A percentile compares a stretch with the other conserved stretches of the same genome.
These are phyloP conservation scores for Cheirogaleus medius DNA, from an alignment of 2,113 vertebrate genomes.

Conservation along the genomic window DNA sequence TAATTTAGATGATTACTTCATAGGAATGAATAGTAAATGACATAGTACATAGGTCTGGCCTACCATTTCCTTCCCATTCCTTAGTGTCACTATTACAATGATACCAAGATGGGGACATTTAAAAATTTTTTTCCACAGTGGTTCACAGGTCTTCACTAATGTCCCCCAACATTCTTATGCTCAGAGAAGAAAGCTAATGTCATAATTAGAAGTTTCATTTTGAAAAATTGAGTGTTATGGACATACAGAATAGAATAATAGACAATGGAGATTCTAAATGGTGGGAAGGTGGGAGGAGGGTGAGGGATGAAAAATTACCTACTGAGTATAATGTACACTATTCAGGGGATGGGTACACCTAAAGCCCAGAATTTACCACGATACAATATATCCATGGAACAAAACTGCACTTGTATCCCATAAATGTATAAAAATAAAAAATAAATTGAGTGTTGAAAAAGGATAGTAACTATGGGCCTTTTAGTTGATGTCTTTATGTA, in stretches of 20 bases:
- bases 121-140: not conserved
- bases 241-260: no score
- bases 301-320: no score
- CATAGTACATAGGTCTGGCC: conserved; percentile 58
- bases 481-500: not conserved
- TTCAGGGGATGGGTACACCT: no score
- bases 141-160: not conserved
- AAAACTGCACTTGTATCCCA: no score
- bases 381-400: no score
- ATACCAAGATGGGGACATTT: not conserved
- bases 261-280: no score
- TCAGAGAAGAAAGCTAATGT: not conserved
- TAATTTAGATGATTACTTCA: conserved; percentile 80
- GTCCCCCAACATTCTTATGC: not conserved
- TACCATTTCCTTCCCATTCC: not conserved
- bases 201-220: not conserved
- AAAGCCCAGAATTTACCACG: no score
- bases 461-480: not conserved
- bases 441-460: not conserved
- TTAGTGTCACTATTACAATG: not conserved
- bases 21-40: conserved; percentile 71
- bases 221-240: not conserved
- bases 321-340: no score
- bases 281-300: no score
- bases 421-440: no score